phyloP scores from a whole-genome alignment of 2,113 vertebrate genomes.

The Pelobates fuscus region DNA sequence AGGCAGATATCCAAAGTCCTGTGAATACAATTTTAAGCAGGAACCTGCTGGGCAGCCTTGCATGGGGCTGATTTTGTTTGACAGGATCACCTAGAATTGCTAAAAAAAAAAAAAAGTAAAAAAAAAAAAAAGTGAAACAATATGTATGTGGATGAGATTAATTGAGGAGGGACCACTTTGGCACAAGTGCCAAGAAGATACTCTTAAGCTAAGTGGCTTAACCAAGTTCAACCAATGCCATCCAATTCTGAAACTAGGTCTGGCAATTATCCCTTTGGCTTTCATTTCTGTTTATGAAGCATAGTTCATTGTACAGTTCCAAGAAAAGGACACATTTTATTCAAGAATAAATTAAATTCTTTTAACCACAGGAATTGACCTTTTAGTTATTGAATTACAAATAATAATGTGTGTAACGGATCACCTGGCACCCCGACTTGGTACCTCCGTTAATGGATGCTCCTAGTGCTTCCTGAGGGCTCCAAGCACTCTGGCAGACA shows the following conservation, averaged over 20 bases:
- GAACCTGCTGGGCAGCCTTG: conserved; percentile 30
- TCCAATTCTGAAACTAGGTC: conserved; percentile 41
- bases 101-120: conserved; percentile 36
- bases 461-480: no score
- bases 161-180: conserved; percentile 39
- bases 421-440: no score
- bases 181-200: conserved; percentile 18
- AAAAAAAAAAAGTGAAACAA: conserved; percentile 31
- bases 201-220: conserved; percentile 41
- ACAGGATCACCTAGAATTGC: conserved; percentile 43
- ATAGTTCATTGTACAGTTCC: conserved; percentile 13
- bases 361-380: neutral
- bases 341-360: neutral
- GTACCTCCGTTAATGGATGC: no score
- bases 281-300: conserved; percentile 8
- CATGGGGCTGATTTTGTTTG: conserved; percentile 34
- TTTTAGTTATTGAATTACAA: neutral
- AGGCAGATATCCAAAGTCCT: conserved; percentile 25
- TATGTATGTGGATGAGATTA: conserved; percentile 43
- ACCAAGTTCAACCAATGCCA: conserved; percentile 48
- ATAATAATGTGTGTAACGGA: neutral
- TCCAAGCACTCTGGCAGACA: no score
- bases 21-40: conserved; percentile 40
- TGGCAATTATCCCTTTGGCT: conserved; percentile 24
- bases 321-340: conserved; percentile 1